These are phyloP conservation scores for Cepphus grylle DNA, from an alignment of 2,113 vertebrate genomes.

Conservation along the genomic window DNA sequence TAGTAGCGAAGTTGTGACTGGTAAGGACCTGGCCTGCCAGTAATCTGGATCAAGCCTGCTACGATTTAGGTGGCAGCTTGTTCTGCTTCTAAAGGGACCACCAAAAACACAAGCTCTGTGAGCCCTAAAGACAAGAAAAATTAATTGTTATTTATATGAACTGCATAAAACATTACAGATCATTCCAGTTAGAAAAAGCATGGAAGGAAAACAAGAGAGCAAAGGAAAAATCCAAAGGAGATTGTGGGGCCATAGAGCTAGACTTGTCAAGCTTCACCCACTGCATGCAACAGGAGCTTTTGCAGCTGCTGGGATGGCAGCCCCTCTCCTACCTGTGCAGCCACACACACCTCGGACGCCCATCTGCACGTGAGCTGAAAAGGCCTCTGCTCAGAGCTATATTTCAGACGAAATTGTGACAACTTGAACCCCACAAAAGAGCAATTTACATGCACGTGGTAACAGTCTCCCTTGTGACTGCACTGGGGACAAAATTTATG, in stretches of 20 bases:
- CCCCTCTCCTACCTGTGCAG: neutral
- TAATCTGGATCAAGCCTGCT: neutral
- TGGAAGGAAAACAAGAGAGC: neutral
- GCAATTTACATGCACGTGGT: neutral
- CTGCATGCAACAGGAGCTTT: too few species aligned
- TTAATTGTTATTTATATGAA: neutral
- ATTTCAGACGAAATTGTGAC: neutral
- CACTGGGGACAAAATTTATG: neutral
- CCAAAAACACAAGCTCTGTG: neutral
- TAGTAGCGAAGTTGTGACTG: neutral
- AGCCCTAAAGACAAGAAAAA: neutral
- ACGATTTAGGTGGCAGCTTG: neutral
- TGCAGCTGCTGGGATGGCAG: neutral
- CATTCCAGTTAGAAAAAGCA: neutral
- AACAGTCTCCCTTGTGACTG: neutral
- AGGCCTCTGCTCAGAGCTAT: neutral
- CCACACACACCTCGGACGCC: neutral
- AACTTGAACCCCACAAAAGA: neutral
- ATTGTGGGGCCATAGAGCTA: accelerated
- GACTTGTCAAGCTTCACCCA: too few species aligned
- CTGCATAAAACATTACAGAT: neutral
- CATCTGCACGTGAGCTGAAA: accelerated
- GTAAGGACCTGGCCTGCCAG: neutral
- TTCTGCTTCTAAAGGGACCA: neutral
- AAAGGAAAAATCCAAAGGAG: neutral